Percentiles rank a stretch among this genome's conserved stretches.
Conservation (phyloP, 2,113 vertebrate species). For the Podarcis muralis region DNA sequence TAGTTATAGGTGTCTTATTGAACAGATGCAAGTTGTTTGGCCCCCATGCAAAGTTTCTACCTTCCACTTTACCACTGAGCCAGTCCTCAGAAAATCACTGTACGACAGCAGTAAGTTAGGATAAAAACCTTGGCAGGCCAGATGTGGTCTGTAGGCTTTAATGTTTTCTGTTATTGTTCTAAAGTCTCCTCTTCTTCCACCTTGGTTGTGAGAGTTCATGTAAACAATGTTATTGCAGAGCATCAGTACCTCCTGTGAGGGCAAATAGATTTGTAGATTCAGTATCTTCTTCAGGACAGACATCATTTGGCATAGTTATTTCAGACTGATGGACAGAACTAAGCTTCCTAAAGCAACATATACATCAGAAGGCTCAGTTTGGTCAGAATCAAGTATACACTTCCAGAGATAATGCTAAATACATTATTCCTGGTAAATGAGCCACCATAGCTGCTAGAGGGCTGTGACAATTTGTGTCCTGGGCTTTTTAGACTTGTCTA, state of each 20-base stretch:
- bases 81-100: background rate
- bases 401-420: no score
- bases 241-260: background rate
- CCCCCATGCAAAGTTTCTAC: no score
- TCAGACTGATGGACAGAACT: no score
- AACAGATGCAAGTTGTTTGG: background rate
- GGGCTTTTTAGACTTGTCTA: no score
- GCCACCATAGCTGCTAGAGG: no score
- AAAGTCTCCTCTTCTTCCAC: background rate
- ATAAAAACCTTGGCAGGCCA: background rate
- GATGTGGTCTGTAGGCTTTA: background rate
- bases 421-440: no score
- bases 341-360: no score
- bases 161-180: background rate
- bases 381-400: no score
- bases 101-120: background rate
- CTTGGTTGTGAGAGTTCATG: background rate
- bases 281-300: background rate
- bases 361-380: no score
- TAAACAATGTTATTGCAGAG: background rate
- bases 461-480: no score
- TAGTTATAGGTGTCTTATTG: background rate
- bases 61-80: no score
- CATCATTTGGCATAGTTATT: background rate
- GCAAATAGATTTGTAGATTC: background rate